These are phyloP conservation scores for Cyanoliseus patagonus DNA, from an alignment of 2,113 vertebrate genomes.

Conservation along the genomic window DNA sequence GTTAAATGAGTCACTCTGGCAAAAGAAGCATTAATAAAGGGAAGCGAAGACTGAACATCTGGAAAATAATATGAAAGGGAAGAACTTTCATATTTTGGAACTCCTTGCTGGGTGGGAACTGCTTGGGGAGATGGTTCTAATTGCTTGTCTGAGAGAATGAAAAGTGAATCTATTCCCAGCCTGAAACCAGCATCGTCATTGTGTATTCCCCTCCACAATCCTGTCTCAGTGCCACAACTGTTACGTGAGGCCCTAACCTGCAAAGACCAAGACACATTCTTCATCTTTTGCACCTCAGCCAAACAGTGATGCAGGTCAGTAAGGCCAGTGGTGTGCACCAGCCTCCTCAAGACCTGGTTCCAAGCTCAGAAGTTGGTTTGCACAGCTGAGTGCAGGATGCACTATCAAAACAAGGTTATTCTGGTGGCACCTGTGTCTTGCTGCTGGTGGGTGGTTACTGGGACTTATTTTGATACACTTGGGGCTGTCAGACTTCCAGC, in stretches of 20 bases:
- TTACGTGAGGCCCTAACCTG: neutral
- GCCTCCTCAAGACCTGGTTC: neutral
- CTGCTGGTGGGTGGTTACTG: neutral
- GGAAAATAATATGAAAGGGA: conserved; percentile 45
- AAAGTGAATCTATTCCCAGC: neutral
- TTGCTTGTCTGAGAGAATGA: conserved; percentile 31
- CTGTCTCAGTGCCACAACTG: neutral
- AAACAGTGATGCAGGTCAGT: fast-evolving
- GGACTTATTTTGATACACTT: too few species aligned
- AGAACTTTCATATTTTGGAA: conserved; percentile 26
- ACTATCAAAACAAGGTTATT: neutral
- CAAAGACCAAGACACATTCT: neutral
- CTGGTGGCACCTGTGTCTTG: neutral
- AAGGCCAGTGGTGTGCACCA: neutral
- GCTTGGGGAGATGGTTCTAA: neutral
- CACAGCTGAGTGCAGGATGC: neutral
- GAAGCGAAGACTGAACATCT: conserved; percentile 50
- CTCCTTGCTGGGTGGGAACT: conserved; percentile 16
- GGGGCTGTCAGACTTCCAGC: neutral
- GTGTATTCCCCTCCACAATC: neutral
- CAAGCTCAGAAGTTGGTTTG: neutral
- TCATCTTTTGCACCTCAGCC: neutral
- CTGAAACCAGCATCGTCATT: neutral
- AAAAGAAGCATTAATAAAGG: conserved; percentile 51
- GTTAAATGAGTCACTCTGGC: conserved; percentile 60